phyloP scores from a whole-genome alignment of 2,888 invertebrate genomes.

The Chorisops tibialis region DNA sequence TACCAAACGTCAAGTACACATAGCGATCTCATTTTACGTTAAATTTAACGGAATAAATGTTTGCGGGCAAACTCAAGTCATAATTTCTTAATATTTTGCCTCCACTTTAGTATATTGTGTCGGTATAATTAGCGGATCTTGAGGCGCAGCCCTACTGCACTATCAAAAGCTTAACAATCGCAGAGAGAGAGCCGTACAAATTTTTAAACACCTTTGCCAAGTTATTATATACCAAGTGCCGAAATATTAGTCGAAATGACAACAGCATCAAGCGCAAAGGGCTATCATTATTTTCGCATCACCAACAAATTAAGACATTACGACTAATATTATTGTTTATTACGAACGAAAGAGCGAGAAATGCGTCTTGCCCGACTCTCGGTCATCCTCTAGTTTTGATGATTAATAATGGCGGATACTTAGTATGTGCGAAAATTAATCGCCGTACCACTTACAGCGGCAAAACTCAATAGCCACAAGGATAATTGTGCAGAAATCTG shows the following conservation, averaged over 20 bases:
- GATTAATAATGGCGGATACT: conserved; percentile 30
- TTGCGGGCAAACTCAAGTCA: too few relatives aligned
- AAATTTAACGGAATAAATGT: too few relatives aligned
- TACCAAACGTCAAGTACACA: too few relatives aligned
- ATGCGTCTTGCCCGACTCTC: not conserved
- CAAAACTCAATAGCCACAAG: conserved; percentile 3
- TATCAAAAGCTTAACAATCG: too few relatives aligned
- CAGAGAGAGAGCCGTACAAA: too few relatives aligned
- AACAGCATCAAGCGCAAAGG: conserved; percentile 11
- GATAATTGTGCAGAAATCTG: conserved; percentile 14
- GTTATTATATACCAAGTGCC: conserved; percentile 5
- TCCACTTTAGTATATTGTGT: too few relatives aligned
- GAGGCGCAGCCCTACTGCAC: too few relatives aligned
- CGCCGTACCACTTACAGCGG: conserved; percentile 15
- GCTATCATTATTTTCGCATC: conserved; percentile 33
- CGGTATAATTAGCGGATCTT: too few relatives aligned
- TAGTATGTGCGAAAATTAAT: conserved; percentile 32
- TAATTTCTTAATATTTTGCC: too few relatives aligned
- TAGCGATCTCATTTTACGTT: too few relatives aligned
- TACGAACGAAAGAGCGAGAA: not conserved
- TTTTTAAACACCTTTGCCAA: not conserved
- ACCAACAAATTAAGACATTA: conserved; percentile 50
- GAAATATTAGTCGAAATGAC: conserved; percentile 17
- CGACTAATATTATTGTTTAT: conserved; percentile 52
- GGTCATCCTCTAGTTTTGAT: conserved; percentile 25